A percentile compares a stretch with the other conserved stretches of the same genome.
phyloP scores from a whole-genome alignment of 1,140 invertebrate genomes.

The Eriocheir sinensis region DNA sequence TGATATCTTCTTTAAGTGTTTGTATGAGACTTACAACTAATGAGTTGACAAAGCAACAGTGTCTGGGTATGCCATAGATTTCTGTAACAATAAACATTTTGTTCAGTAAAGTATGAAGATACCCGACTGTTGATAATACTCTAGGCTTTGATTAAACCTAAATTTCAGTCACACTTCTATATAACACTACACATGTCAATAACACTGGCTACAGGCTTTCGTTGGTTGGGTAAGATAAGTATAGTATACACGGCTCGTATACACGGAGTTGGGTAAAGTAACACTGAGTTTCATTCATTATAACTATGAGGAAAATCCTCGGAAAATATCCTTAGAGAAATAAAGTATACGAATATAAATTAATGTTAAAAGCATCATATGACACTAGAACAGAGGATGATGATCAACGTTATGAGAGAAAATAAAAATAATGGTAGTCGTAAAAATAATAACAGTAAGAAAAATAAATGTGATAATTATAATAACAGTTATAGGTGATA shows the following conservation, averaged over 20 bases:
- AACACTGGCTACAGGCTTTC: conserved; percentile 76
- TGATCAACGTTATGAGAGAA: conserved; percentile 15
- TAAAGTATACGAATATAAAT: conserved; percentile 59
- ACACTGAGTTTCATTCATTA: conserved; percentile 75
- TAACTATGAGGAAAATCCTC: conserved; percentile 68
- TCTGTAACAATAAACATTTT: conserved; percentile 74
- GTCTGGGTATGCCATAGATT: conserved; percentile 72
- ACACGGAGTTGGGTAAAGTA: conserved; percentile 74
- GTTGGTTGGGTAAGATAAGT: conserved; percentile 77
- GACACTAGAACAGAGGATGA: conserved; percentile 57
- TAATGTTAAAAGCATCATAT: conserved; percentile 60
- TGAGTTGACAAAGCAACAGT: conserved; percentile 75
- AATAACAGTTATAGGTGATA: conserved; percentile 62
- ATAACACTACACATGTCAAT: conserved; percentile 75
- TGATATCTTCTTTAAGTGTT: conserved; percentile 62
- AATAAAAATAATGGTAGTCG: not conserved
- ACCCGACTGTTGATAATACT: conserved; percentile 76
- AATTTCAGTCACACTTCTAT: conserved; percentile 76
- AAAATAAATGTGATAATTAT: conserved; percentile 56
- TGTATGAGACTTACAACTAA: conserved; percentile 74
- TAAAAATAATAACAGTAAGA: conserved; percentile 52
- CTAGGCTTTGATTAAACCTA: conserved; percentile 77
- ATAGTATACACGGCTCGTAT: conserved; percentile 77
- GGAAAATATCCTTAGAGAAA: conserved; percentile 53
- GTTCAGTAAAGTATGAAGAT: conserved; percentile 73